Evolutionary conservation across 2,888 invertebrate species (phyloP), one percentile per base, ranked within the genome.

Genomic region (Athetis lepigone): DNA sequence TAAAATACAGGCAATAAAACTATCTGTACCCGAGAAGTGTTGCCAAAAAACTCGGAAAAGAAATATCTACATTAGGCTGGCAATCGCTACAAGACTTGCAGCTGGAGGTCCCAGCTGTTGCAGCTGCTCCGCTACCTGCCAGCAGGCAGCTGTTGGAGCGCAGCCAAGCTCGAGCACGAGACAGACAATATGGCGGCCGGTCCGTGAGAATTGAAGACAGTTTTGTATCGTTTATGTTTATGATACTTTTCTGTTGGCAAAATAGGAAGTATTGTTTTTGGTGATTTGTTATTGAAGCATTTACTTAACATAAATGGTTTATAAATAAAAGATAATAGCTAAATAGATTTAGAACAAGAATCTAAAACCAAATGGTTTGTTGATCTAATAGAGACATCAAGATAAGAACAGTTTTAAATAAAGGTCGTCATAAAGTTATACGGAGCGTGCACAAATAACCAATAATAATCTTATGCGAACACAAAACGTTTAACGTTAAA

Each of bases 61-160:
- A 19, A 43, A 46, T 46, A 13, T 33, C 13, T 33, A 59, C 18
- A 70, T 54, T 54, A 23, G 7, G 36, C 16, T 37, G 42, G 45
- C 66, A 50, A 23, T 23, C 4, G 66, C 37, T 29, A 55, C 36
- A 25, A 29, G 19, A n/a, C 11, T 27, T 8, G 54, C 72, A 65
- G 45, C 66, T 59, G 69, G 37, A 2, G 4, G 23, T 29, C 19
- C 16, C 70, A 71, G 72, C 72, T 70, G 70, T 54, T 33, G 50
- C 59, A 33, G 42, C 7, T 39, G 54, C 42, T 8, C 39, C 23
- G 37, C 46, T 21, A 19, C 39, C 37, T 42, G 66, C 65, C 39
- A 37, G 21, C 9, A 23, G 52, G 16, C 36, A 39, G 23, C 11
- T 7, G 39, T 54, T 70, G 69, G 65, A 70, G 23, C 11, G 1